A percentile compares a stretch with the other conserved stretches of the same genome.
phyloP scores from a whole-genome alignment of 2,888 invertebrate genomes.

The Hyalella azteca region DNA sequence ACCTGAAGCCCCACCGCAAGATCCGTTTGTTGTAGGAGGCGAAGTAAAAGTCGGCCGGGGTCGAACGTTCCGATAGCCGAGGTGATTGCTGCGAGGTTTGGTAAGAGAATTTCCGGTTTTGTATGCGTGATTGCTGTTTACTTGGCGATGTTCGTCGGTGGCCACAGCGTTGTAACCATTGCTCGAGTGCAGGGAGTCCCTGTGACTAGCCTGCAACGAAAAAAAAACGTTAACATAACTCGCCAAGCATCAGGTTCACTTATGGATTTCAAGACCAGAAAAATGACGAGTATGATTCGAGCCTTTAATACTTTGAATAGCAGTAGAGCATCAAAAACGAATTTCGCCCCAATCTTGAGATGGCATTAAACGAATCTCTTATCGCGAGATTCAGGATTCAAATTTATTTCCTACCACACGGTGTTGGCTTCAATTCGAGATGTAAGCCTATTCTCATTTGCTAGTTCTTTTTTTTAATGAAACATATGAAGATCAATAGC shows the following conservation, averaged over 20 bases:
- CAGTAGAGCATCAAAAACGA: background rate
- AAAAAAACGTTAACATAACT: background rate
- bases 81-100: background rate
- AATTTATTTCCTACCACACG: too few relatives aligned
- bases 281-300: background rate
- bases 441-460: too few relatives aligned
- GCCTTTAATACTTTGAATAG: background rate
- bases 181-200: background rate
- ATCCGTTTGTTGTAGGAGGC: background rate
- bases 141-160: background rate
- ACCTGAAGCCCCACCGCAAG: background rate
- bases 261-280: background rate
- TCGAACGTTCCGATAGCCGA: background rate
- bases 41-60: background rate
- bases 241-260: background rate
- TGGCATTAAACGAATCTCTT: too few relatives aligned
- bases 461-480: too few relatives aligned
- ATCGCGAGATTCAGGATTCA: too few relatives aligned
- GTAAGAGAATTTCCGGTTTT: background rate
- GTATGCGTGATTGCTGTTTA: background rate
- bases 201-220: background rate
- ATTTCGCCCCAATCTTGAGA: background rate
- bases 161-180: background rate
- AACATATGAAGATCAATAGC: too few relatives aligned
- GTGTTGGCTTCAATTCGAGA: too few relatives aligned